Evolutionary conservation across 2,888 invertebrate species (phyloP).

Genomic region (Zaprionus obscuricornis): DNA sequence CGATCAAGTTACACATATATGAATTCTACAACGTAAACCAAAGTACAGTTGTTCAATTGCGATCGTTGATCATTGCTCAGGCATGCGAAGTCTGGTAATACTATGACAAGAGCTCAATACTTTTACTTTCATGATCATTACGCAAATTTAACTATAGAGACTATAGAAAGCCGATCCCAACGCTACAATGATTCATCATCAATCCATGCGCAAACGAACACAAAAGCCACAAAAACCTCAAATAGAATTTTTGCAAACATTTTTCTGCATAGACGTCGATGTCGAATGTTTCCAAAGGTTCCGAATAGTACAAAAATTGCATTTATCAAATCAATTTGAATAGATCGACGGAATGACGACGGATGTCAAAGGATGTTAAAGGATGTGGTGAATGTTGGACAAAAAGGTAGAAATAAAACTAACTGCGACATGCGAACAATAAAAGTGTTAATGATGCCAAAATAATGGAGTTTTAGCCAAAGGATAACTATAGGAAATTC

Average conservation of each 20-base stretch:
- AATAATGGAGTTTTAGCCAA: conserved; percentile 59
- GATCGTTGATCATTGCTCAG: no score
- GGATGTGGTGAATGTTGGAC: conserved; percentile 35
- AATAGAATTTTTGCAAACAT: conserved; percentile 27
- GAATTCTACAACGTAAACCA: no score
- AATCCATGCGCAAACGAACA: conserved; percentile 17
- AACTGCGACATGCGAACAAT: conserved; percentile 50
- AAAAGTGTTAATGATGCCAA: conserved; percentile 77
- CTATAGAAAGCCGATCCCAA: background rate
- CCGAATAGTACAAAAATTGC: conserved; percentile 30
- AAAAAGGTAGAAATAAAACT: conserved; percentile 9
- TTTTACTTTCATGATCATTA: conserved; percentile 56
- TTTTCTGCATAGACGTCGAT: background rate
- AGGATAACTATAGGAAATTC: conserved; percentile 11
- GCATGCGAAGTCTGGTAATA: no score
- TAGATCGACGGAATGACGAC: conserved; percentile 28
- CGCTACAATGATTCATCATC: conserved; percentile 42
- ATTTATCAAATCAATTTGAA: conserved; percentile 62
- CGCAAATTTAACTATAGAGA: conserved; percentile 51
- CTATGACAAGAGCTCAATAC: no score
- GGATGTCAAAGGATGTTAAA: conserved; percentile 38
- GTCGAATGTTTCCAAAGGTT: conserved; percentile 32
- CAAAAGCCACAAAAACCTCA: conserved; percentile 30
- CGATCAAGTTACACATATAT: no score
- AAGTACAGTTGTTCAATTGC: no score